Percentiles rank a stretch among this genome's conserved stretches.
phyloP scores from a whole-genome alignment of 23 tunicate genomes.

The Diplosoma virens region DNA sequence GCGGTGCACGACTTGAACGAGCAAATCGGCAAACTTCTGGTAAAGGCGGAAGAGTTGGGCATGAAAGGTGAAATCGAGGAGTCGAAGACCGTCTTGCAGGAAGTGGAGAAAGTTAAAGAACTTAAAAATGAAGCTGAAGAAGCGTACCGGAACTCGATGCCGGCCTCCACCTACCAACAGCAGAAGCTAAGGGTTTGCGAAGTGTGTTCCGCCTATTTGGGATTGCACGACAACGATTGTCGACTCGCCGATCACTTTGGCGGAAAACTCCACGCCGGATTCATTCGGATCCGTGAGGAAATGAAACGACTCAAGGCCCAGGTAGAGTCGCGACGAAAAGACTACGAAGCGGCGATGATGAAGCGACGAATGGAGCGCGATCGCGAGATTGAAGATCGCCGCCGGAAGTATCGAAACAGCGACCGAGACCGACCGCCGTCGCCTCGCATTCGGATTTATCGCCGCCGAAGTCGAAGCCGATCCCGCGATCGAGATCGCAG shows the following conservation, averaged over 20 bases:
- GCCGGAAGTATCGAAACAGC: conserved; percentile 10
- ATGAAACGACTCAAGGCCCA: conserved; percentile 36
- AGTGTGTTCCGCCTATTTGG: conserved; percentile 94
- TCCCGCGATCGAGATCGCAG: conserved; percentile 59
- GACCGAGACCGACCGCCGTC: conserved; percentile 20
- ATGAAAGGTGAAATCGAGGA: conserved; percentile 94
- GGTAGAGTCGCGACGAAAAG: conserved; percentile 22
- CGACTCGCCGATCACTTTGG: conserved; percentile 99
- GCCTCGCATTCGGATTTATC: conserved; percentile 6
- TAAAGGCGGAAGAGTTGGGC: conserved; percentile 91
- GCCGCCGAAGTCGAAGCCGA: conserved; percentile 61
- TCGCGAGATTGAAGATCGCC: neutral
- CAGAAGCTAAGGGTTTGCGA: conserved; percentile 96
- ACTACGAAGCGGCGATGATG: conserved; percentile 25
- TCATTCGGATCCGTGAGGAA: conserved; percentile 70
- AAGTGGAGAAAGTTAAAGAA: conserved; percentile 75
- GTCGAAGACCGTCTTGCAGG: conserved; percentile 65
- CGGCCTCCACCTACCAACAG: conserved; percentile 94
- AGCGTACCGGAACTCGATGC: conserved; percentile 94
- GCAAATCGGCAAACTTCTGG: conserved; percentile 77
- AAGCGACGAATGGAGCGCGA: conserved; percentile 14
- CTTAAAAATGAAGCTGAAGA: conserved; percentile 90
- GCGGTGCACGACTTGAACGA: conserved; percentile 92
- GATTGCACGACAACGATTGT: conserved; percentile 94
- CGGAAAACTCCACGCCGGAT: conserved; percentile 96